phyloP scores from a whole-genome alignment of 2,888 invertebrate species.

The Clostera curtula region DNA sequence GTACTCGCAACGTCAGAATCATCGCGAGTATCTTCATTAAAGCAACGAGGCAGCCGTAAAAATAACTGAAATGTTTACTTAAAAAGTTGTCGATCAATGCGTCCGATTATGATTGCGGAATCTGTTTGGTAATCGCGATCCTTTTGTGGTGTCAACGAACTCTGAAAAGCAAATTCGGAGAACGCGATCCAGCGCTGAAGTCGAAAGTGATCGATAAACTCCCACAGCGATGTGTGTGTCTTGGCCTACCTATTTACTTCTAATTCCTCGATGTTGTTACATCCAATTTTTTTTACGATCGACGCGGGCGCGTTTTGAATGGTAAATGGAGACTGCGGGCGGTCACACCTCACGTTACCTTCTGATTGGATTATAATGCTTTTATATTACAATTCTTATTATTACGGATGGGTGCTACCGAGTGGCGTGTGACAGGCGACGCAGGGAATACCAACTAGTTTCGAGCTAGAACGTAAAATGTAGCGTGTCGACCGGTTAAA shows the following conservation, averaged over 20 bases:
- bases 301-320: constrained; percentile 51
- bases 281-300: constrained; percentile 65
- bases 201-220: constrained; percentile 27
- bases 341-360: constrained; percentile 59
- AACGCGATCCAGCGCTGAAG: constrained; percentile 21
- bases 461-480: constrained; percentile 29
- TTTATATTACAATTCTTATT: constrained; percentile 72
- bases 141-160: constrained; percentile 28
- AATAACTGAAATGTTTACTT: neutral
- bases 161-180: constrained; percentile 23
- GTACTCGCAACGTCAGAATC: no score
- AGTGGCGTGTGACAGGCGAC: constrained; percentile 55
- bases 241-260: constrained; percentile 39
- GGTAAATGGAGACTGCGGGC: constrained; percentile 58
- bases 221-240: constrained; percentile 36
- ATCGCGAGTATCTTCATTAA: no score
- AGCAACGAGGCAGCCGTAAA: no score
- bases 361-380: constrained; percentile 73
- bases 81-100: constrained; percentile 25
- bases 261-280: constrained; percentile 51
- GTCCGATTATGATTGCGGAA: constrained; percentile 9
- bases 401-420: constrained; percentile 60
- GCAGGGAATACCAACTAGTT: constrained; percentile 61
- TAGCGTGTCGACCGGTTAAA: constrained; percentile 21
- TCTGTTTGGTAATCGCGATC: constrained; percentile 19